phyloP scores from a whole-genome alignment of 2,113 vertebrate species.

The Craseonycteris thonglongyai region DNA sequence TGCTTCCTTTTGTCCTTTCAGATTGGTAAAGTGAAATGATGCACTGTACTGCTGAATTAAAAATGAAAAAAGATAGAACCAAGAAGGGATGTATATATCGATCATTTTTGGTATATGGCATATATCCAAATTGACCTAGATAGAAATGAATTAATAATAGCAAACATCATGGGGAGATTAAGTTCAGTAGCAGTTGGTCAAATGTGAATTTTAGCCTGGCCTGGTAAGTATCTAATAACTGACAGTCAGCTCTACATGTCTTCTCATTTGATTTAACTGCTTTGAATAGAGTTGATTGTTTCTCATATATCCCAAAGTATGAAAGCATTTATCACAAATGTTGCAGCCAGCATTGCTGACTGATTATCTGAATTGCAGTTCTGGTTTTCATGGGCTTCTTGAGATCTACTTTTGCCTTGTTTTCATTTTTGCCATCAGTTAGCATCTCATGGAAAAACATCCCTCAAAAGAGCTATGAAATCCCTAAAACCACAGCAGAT shows the following conservation, averaged over 20 bases:
- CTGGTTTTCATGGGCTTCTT: not conserved
- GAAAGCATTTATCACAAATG: not conserved
- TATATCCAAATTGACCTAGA: not conserved
- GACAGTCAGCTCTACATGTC: not conserved
- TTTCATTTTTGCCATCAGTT: not conserved
- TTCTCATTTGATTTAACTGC: not conserved
- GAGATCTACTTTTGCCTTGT: not conserved
- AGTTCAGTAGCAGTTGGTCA: not conserved
- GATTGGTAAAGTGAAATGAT: not conserved
- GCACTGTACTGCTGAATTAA: not conserved
- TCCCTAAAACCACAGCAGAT: not conserved
- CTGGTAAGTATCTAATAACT: not conserved
- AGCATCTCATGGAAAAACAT: not conserved
- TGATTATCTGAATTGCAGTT: not conserved
- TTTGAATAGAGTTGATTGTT: not conserved
- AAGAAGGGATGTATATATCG: not conserved
- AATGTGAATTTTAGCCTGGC: not conserved
- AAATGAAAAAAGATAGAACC: not conserved
- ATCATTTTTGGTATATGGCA: not conserved
- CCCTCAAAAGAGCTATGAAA: not conserved
- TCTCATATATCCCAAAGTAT: not conserved
- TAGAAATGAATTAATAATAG: not conserved
- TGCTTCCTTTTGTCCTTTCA: not conserved
- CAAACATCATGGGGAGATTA: not conserved
- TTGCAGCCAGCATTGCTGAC: not conserved